Evolutionary conservation across 2,797 vertebrate genomes (phyloP).

Genomic region (Myotis daubentonii): DNA sequence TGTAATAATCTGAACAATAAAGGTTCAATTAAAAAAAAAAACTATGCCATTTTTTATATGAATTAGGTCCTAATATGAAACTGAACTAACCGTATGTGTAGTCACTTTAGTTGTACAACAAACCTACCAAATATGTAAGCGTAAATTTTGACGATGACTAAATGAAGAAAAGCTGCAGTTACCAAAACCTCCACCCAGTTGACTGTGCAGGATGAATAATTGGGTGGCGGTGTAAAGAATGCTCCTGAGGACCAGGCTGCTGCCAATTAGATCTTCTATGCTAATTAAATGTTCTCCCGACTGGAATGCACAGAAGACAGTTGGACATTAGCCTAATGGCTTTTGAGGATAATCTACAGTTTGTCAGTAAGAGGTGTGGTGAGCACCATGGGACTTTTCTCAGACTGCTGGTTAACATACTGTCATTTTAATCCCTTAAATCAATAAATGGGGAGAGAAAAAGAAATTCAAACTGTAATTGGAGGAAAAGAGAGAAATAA

Average conservation of each 20-base stretch:
- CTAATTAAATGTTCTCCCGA: neutral
- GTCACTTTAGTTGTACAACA: conserved; percentile 28
- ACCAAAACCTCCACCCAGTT: neutral
- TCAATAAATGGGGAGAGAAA: neutral
- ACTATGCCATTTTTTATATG: neutral
- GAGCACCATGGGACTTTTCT: neutral
- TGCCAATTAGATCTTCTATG: neutral
- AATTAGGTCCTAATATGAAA: conserved; percentile 43
- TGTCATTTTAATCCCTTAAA: conserved; percentile 5
- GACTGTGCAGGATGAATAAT: neutral
- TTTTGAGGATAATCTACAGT: neutral
- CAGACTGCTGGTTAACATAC: neutral
- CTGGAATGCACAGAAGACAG: neutral
- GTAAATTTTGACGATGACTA: conserved; percentile 46
- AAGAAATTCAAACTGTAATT: neutral
- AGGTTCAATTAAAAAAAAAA: too few species aligned
- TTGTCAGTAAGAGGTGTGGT: neutral
- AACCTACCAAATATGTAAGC: conserved; percentile 27
- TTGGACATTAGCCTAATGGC: neutral
- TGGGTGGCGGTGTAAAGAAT: neutral
- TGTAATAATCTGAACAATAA: too few species aligned
- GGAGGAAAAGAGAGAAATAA: neutral
- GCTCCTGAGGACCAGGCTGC: neutral
- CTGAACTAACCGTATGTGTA: neutral
- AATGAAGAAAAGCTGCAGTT: conserved; percentile 24